These are phyloP conservation scores for Taxidea taxus DNA, from an alignment of 2,113 vertebrate genomes.

Conservation along the genomic window DNA sequence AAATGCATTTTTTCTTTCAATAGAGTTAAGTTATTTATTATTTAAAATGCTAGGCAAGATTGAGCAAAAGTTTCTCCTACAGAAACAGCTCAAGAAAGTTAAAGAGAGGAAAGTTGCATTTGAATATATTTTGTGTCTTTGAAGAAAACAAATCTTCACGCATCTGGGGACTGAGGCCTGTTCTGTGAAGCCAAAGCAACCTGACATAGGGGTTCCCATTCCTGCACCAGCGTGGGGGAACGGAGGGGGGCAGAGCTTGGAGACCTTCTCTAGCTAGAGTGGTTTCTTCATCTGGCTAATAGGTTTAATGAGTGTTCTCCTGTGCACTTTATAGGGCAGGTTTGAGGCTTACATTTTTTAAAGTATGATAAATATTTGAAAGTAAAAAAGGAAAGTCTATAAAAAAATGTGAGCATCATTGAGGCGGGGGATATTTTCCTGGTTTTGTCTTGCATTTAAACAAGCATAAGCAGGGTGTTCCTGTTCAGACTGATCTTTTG, in stretches of 20 bases:
- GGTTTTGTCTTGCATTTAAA: background rate
- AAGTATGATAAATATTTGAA: background rate
- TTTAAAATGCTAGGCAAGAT: constrained; percentile 60
- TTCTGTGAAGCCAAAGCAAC: background rate
- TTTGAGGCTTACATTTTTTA: background rate
- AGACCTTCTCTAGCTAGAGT: too few species aligned
- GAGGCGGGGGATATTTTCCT: background rate
- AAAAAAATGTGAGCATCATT: background rate
- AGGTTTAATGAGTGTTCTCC: background rate
- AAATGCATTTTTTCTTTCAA: constrained; percentile 16
- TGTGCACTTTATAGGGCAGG: background rate
- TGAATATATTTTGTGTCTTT: constrained; percentile 64
- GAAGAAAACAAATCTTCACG: constrained; percentile 5
- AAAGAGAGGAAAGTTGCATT: constrained; percentile 60
- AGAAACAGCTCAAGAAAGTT: background rate
- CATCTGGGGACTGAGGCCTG: background rate
- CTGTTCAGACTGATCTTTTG: background rate
- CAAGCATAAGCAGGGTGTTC: background rate
- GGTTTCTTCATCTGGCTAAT: background rate
- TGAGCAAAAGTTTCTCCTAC: background rate
- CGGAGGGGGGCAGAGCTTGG: rapidly evolving
- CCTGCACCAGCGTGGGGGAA: rapidly evolving
- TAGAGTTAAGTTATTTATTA: constrained; percentile 61
- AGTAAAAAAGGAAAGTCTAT: background rate
- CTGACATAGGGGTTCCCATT: rapidly evolving